These are phyloP conservation scores for Coecobrya sp. DNA, from an alignment of 2,888 invertebrate genomes.

Conservation along the genomic window DNA sequence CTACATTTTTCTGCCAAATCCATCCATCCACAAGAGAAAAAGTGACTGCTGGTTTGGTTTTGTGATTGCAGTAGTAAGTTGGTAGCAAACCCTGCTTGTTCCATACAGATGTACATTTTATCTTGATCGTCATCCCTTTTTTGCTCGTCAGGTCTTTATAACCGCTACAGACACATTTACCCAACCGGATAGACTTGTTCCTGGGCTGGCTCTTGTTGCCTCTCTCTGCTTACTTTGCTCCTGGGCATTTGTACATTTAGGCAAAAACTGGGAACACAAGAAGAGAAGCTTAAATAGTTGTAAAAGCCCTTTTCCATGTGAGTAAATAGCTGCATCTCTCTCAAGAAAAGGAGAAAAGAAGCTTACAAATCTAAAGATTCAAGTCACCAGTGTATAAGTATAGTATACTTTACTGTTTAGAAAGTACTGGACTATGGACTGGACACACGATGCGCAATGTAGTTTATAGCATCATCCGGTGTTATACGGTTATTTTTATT, in stretches of 20 bases:
- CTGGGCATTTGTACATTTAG: conserved; percentile 17
- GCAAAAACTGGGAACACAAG: conserved; percentile 2
- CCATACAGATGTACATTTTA: conserved; percentile 67
- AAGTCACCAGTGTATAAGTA: conserved; percentile 15
- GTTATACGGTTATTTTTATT: conserved; percentile 71
- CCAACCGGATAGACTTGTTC: conserved; percentile 70
- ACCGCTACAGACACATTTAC: conserved; percentile 69
- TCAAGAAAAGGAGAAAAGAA: conserved; percentile 29
- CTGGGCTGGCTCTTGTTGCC: conserved; percentile 1
- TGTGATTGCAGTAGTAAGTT: conserved; percentile 2
- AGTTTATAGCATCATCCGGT: conserved; percentile 54
- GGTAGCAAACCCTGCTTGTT: not conserved
- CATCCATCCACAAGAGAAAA: conserved; percentile 5
- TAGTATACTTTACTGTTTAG: not conserved
- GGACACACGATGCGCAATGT: not conserved
- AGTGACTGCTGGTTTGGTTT: not conserved
- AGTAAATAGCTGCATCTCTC: conserved; percentile 9
- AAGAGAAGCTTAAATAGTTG: conserved; percentile 58
- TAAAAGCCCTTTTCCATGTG: conserved; percentile 52
- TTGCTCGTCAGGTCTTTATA: conserved; percentile 71
- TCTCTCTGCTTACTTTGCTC: conserved; percentile 31
- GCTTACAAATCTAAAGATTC: conserved; percentile 46
- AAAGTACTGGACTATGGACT: not conserved
- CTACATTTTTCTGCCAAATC: conserved; percentile 36
- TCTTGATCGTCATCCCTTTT: conserved; percentile 51